These are phyloP conservation scores for Nilaparvata lugens DNA, from an alignment of 1,140 invertebrate species.

Conservation along the genomic window DNA sequence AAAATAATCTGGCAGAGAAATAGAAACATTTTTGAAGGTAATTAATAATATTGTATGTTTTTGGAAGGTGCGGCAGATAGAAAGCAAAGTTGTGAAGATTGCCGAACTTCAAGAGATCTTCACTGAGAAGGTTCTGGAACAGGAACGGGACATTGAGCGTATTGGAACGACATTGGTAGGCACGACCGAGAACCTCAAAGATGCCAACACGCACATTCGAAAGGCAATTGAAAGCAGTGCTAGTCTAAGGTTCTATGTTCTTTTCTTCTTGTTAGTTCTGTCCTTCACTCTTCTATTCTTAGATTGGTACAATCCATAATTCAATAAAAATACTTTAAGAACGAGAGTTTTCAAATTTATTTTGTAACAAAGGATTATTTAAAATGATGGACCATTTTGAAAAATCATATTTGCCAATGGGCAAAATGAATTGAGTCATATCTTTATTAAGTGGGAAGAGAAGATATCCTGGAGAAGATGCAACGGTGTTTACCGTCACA, in stretches of 20 bases:
- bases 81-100: constrained; percentile 91
- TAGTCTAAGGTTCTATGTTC: constrained; percentile 81
- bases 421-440: no score
- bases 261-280: constrained; percentile 93
- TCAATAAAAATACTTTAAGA: no score
- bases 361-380: no score
- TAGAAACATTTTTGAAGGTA: no score
- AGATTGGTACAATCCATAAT: constrained; percentile 86
- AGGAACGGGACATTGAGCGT: constrained; percentile 87
- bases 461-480: no score
- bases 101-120: constrained; percentile 94
- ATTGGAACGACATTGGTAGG: constrained; percentile 79
- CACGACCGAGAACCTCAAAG: constrained; percentile 89
- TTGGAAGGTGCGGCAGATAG: constrained; percentile 75
- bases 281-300: constrained; percentile 92
- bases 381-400: no score
- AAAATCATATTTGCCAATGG: no score
- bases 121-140: constrained; percentile 92
- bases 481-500: no score
- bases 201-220: constrained; percentile 93
- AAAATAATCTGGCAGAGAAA: no score
- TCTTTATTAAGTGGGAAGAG: no score
- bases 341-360: no score
- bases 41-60: constrained; percentile 27
- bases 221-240: constrained; percentile 95